Conservation (phyloP, 2,888 invertebrate species). For the Danaus chrysippus region DNA sequence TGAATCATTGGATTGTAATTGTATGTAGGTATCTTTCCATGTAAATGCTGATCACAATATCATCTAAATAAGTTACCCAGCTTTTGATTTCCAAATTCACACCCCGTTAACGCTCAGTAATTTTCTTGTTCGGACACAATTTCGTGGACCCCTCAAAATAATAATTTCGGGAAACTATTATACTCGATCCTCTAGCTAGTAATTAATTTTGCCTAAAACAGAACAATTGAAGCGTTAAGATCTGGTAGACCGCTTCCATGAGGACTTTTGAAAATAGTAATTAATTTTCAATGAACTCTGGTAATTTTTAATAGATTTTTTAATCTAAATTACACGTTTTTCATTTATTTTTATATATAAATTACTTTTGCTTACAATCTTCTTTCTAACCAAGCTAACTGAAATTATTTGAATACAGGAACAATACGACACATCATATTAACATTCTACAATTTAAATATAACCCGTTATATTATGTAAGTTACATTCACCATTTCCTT, state of each 20-base stretch:
- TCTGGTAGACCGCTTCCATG: conserved; percentile 63
- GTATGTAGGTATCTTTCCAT: conserved; percentile 67
- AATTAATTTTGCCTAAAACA: conserved; percentile 77
- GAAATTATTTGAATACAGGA: neutral
- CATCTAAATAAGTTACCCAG: conserved; percentile 61
- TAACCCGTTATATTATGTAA: neutral
- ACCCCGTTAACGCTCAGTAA: conserved; percentile 78
- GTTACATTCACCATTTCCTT: conserved; percentile 40
- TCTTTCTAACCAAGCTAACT: too few relatives aligned
- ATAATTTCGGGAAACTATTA: conserved; percentile 78
- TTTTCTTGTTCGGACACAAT: conserved; percentile 79
- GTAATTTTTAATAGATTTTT: conserved; percentile 47
- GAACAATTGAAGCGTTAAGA: conserved; percentile 77
- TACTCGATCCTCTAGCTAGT: conserved; percentile 75
- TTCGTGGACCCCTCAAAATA: conserved; percentile 72
- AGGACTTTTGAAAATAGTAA: conserved; percentile 65
- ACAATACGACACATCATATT: neutral
- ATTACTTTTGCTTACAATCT: neutral
- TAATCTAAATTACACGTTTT: conserved; percentile 23
- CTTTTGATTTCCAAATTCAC: conserved; percentile 77
- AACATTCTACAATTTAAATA: neutral
- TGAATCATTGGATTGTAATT: conserved; percentile 39
- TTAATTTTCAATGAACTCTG: conserved; percentile 61
- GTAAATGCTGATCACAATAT: conserved; percentile 74
- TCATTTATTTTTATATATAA: neutral